Conservation (phyloP, 1,140 invertebrate genomes). For the Brachionus rubens region DNA sequence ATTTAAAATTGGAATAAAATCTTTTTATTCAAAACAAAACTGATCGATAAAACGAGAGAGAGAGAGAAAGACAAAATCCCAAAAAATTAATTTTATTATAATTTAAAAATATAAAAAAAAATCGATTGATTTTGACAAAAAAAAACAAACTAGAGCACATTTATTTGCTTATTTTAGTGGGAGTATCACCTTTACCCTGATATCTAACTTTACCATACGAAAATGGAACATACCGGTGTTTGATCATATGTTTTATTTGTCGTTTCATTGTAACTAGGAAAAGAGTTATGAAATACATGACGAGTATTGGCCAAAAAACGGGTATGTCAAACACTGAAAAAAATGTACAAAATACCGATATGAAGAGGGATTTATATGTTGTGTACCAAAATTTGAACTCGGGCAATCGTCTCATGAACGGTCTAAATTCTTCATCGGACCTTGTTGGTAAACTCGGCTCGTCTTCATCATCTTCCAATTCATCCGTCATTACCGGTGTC, state of each 20-base stretch:
- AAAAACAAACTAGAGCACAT: too few relatives aligned
- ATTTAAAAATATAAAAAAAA: slow-evolving; percentile 7
- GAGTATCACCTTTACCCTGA: slow-evolving; percentile 18
- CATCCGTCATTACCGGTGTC: slow-evolving; percentile 84
- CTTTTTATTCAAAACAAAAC: slow-evolving; percentile 33
- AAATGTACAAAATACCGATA: slow-evolving; percentile 87
- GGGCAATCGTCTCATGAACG: slow-evolving; percentile 92
- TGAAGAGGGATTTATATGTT: slow-evolving; percentile 86
- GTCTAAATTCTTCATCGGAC: slow-evolving; percentile 93
- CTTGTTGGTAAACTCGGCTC: slow-evolving; percentile 83
- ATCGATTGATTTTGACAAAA: too few relatives aligned
- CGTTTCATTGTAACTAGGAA: slow-evolving; percentile 99
- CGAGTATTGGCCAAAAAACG: slow-evolving; percentile 99
- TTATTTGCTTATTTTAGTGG: slow-evolving; percentile 38
- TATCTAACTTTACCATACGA: slow-evolving; percentile 92
- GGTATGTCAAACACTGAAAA: slow-evolving; percentile 98
- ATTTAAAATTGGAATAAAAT: background rate
- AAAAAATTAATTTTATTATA: slow-evolving; percentile 16
- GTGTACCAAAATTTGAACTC: slow-evolving; percentile 99
- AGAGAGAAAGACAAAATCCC: too few relatives aligned
- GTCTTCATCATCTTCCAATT: slow-evolving; percentile 70
- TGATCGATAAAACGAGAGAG: too few relatives aligned
- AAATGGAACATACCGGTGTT: slow-evolving; percentile 96
- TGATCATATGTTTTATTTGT: slow-evolving; percentile 99
- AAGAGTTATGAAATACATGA: slow-evolving; percentile 97